Base-by-base conservation (phyloP, 2,888 invertebrate genomes). In the Trilocha varians region DNA sequence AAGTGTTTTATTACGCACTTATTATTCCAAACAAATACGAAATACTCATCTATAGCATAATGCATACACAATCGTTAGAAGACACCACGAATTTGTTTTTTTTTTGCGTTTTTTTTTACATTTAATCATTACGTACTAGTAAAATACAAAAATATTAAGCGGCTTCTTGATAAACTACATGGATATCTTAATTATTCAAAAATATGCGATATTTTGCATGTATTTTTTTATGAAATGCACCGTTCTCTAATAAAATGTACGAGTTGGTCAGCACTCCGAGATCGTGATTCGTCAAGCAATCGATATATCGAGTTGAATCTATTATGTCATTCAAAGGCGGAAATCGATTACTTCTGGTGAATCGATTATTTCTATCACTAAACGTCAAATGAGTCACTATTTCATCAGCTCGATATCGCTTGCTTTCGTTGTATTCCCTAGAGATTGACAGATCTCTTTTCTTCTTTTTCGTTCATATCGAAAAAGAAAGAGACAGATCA, bases 91-190 rank as follows among this genome's bases (percentile, higher is more conserved):
- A 67, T 64, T 62, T 52, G 55, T 49, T 42, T 42, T 36, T 15
- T 36, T 36, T 13, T 15, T 14, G 14, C 6, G 5, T 15, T 15
- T 13, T 36, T 54, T 54, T 43, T 52, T 65, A 71, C 65, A 67
- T 75, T 72, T 73, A 65, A 62, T 68, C 70, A 63, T 79, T 82
- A 83, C 67, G 68, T 70, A 70, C 83, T 84, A 84, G 68, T 79
- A 77, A 80, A 83, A 83, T 85, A 84, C 84, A 85, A 85, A 85
- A 85, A 84, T 85, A 84, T 82, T 75, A 85, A 85, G 85, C 84
- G 75, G 78, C 71, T 74, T 51, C 65, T 73, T 64, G 72, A 67
- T 73, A 70, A 69, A 70, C 77, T 72, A 74, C 65, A 58, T 65
- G 71, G 69, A 71, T 75, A 75, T 64, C 69, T 69, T 71, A 66